phyloP scores from a whole-genome alignment of 2,797 vertebrate genomes.

The Chaunax sp. region DNA sequence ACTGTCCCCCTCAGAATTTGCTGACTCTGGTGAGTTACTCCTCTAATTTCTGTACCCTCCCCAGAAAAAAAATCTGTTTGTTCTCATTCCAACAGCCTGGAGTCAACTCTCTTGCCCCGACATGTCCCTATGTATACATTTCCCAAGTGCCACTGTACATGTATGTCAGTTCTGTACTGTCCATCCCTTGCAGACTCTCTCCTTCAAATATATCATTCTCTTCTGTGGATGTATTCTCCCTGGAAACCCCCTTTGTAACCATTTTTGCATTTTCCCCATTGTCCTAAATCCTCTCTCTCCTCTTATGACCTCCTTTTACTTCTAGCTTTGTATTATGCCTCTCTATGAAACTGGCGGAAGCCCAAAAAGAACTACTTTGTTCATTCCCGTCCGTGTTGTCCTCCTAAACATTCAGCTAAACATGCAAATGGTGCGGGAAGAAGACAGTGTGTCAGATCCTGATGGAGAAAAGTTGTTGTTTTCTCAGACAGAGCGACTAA shows the following conservation, averaged over 20 bases:
- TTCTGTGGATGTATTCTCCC: slow-evolving; percentile 71
- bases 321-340: slow-evolving; percentile 28
- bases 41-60: slow-evolving; percentile 70
- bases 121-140: slow-evolving; percentile 61
- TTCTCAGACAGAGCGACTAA: slow-evolving; percentile 4
- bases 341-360: slow-evolving; percentile 10
- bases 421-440: background rate
- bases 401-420: slow-evolving; percentile 4
- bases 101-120: slow-evolving; percentile 56
- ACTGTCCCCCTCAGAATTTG: slow-evolving; percentile 87
- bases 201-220: slow-evolving; percentile 64
- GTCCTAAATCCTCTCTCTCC: slow-evolving; percentile 72
- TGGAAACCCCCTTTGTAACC: slow-evolving; percentile 67
- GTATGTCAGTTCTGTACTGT: slow-evolving; percentile 67
- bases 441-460: slow-evolving; percentile 3
- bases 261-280: slow-evolving; percentile 60
- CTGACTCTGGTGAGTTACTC: slow-evolving; percentile 88
- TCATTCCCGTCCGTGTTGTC: slow-evolving; percentile 23
- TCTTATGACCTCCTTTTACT: slow-evolving; percentile 51
- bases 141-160: slow-evolving; percentile 59
- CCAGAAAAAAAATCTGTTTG: slow-evolving; percentile 51
- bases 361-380: slow-evolving; percentile 23
- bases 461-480: slow-evolving; percentile 32
- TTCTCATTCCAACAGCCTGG: slow-evolving; percentile 72
- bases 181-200: slow-evolving; percentile 63